Percentiles rank a stretch among this genome's conserved stretches.
Evolutionary conservation across 1,140 invertebrate genomes (phyloP).

Genomic region (Sycophila sp.): DNA sequence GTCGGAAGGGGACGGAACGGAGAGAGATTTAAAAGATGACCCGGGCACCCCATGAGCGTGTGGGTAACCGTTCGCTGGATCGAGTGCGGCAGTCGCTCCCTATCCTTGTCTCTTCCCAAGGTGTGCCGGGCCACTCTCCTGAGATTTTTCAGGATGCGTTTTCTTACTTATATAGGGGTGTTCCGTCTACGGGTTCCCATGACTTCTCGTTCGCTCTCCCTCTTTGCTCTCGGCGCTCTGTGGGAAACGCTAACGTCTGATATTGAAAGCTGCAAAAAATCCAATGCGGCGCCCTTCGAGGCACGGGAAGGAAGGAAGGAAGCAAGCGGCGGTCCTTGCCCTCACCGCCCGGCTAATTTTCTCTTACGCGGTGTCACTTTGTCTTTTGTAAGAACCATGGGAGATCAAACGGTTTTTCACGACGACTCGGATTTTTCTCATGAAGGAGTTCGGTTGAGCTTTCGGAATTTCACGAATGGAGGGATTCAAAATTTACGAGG

Average conservation of each 20-base stretch:
- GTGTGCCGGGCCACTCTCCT: constrained; percentile 37
- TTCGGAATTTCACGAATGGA: too few relatives aligned
- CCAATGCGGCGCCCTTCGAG: constrained; percentile 45
- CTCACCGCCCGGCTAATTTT: constrained; percentile 48
- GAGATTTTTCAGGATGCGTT: constrained; percentile 48
- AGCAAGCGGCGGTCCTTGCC: constrained; percentile 55
- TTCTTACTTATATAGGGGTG: constrained; percentile 31
- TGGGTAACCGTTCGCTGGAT: constrained; percentile 7
- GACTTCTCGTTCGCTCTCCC: constrained; percentile 39
- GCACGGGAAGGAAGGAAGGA: constrained; percentile 45
- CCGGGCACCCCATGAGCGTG: neutral
- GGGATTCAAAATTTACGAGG: too few relatives aligned
- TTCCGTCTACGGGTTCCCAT: constrained; percentile 42
- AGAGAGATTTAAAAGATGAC: constrained; percentile 36
- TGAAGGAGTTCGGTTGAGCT: neutral
- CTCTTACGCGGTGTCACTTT: constrained; percentile 1
- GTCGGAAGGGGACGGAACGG: constrained; percentile 2
- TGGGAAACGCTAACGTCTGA: constrained; percentile 65
- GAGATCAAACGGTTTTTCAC: constrained; percentile 9
- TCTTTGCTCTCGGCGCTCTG: constrained; percentile 54
- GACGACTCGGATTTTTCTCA: neutral
- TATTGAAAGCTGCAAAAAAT: constrained; percentile 61
- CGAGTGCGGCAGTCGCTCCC: neutral
- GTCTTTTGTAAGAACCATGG: neutral
- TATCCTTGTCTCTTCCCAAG: constrained; percentile 37